Base-by-base conservation (phyloP, 1,140 invertebrate genomes). In the Cryptotermes secundus region DNA sequence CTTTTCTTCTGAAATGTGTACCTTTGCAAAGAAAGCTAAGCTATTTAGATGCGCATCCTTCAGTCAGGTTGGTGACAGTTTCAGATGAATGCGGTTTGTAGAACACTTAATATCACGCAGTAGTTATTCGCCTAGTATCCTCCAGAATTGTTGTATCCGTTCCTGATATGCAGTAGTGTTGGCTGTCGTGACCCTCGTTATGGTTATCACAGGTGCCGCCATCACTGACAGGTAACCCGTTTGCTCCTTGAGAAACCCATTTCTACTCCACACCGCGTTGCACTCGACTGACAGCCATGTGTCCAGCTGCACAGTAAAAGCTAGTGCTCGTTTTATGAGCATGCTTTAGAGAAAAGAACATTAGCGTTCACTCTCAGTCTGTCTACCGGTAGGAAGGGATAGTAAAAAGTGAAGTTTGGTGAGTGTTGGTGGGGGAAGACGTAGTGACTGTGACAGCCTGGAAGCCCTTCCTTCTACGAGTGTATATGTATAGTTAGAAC, bases 291-390 rank as follows among this genome's bases (percentile, higher is more conserved):
- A 72, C 59, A n/a, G 59, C 59, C 59, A 72, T 72, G 59, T 72
- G 59, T 72, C 59, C 59, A 14, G 10, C 26, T 72, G 26, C 59
- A 72, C 59, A 10, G n/a, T 31, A n/a, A 72, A 31, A 72, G 19
- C 53, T 26, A 59, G 59, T 12, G 59, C n/a, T 72, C 59, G 31
- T n/a, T 31, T 31, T n/a, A n/a, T 72, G 59, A 72, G n/a, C 59
- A 31, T 26, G 59, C 14, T n/a, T 72, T 72, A 31, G 59, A 72
- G 59, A 72, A 72, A 49, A n/a, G 59, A 72, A n/a, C 59, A 72
- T 72, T 72, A 72, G 59, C 59, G 59, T 72, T 72, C 59, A 72
- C 59, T 72, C 59, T 72, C 59, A 26, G 59, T 72, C 59, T 72
- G 59, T 72, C n/a, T 26, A 14, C 9, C 14, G 26, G 59, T 9